Base-by-base conservation (phyloP, 2,797 vertebrate species). In the Argentina silus region DNA sequence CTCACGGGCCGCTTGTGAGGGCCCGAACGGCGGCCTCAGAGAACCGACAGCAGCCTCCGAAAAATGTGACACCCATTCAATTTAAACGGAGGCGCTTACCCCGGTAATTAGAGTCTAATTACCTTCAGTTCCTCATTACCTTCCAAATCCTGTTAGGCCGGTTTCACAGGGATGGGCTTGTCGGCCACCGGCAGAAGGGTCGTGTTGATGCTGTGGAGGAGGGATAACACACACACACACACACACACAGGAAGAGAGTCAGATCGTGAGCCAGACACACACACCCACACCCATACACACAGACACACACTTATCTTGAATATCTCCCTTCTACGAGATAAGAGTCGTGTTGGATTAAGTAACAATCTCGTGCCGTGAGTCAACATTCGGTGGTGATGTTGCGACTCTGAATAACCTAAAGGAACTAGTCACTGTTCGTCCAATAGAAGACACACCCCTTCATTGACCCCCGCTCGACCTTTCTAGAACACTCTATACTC, bases 1-100 rank as follows among this genome's bases (percentile, higher is more conserved):
- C 86, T 83, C 79, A 76, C n/a, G n/a, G 70, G 61, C 60, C 9
- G 53, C 42, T 62, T 43, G 80, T 74, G 69, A 17, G 67, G 14
- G 12, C 27, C 48, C 50, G 47, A 2, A 55, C 23, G 3, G 11
- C 27, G n/a, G n/a, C n/a, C n/a, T n/a, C n/a, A n/a, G n/a, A n/a
- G n/a, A n/a, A n/a, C n/a, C n/a, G n/a, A n/a, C n/a, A n/a, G n/a
- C n/a, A n/a, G n/a, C 59, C 65, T 74, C 69, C 60, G 60, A 78
- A 62, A 80, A 78, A 80, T 62, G 60, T 53, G 73, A 80, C 80
- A 69, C 69, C 23, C 27, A 15, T 73, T 81, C 53, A 9, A 12
- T 73, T 78, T 78, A 76, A 78, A 77, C 60, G 62, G 66, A 66
- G 36, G 43, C 6, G n/a, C 47, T 47, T 74, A 48, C 74, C 36